A percentile compares a stretch with the other conserved stretches of the same genome.
Conservation (phyloP, 2,113 vertebrate species). For the Salvator merianae region DNA sequence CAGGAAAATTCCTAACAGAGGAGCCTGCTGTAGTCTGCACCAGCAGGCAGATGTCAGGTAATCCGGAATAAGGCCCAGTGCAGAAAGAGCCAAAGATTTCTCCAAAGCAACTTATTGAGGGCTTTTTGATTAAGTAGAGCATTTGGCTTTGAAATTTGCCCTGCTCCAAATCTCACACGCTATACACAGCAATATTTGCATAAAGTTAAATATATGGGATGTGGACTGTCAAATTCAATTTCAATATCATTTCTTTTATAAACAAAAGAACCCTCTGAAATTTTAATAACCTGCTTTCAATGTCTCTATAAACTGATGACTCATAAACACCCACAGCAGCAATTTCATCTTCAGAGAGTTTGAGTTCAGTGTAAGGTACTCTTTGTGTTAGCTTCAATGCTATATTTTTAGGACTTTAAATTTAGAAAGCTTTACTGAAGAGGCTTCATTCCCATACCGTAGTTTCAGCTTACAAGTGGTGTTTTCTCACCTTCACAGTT, state of each 20-base stretch:
- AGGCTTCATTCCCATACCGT: background rate
- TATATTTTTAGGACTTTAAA: slow-evolving; percentile 27
- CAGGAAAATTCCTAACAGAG: too few species aligned
- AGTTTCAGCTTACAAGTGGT: background rate
- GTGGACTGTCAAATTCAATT: fast-evolving
- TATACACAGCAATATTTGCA: background rate
- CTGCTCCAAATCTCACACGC: background rate
- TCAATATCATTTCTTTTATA: slow-evolving; percentile 8
- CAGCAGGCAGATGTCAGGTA: too few species aligned
- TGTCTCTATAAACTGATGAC: slow-evolving; percentile 24
- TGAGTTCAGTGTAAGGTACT: background rate
- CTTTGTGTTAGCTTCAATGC: slow-evolving; percentile 3
- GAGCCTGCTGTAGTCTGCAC: too few species aligned
- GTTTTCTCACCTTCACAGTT: background rate
- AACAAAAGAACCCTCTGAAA: background rate
- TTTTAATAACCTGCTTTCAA: background rate
- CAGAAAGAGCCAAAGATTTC: too few species aligned
- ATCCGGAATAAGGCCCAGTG: too few species aligned
- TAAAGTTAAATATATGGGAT: fast-evolving
- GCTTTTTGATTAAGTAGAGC: background rate
- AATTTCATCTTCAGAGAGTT: slow-evolving; percentile 14
- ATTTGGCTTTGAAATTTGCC: background rate
- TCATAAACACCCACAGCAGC: slow-evolving; percentile 31
- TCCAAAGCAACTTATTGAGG: background rate
- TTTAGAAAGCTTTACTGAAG: slow-evolving; percentile 14